Evolutionary conservation across 2,797 vertebrate species (phyloP).

Genomic region (Molossus alvarezi): DNA sequence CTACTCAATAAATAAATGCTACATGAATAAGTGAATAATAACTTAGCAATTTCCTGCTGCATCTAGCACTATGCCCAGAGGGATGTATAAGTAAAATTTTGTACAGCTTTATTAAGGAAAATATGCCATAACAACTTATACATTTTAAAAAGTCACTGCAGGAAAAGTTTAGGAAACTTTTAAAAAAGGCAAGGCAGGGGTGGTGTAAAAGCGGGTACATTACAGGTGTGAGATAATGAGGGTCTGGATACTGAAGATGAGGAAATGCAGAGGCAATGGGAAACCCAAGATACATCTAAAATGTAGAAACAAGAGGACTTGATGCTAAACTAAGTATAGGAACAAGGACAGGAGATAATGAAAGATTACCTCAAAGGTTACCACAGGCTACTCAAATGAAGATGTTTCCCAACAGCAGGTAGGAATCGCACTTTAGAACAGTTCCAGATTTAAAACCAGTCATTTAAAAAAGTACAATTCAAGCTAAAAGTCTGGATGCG

Average conservation of each 20-base stretch:
- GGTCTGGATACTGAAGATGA: not conserved
- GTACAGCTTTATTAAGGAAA: constrained; percentile 40
- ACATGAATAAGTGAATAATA: constrained; percentile 18
- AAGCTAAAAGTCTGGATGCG: not conserved
- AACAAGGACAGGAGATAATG: not conserved
- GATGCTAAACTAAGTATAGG: not conserved
- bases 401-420: not conserved
- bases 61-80: not conserved
- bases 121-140: not conserved
- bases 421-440: constrained; percentile 1
- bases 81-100: not conserved
- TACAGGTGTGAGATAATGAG: not conserved
- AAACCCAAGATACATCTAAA: not conserved
- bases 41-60: not conserved
- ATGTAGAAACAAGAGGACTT: constrained; percentile 21
- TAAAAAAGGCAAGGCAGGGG: not conserved
- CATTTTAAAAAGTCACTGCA: not conserved
- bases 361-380: constrained; percentile 4
- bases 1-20: not conserved
- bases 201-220: not conserved
- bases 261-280: not conserved
- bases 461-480: not conserved
- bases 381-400: not conserved
- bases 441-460: constrained; percentile 14
- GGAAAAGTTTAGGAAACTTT: not conserved